Evolutionary conservation across 2,888 invertebrate genomes (phyloP), one percentile per base, ranked within the genome.

Genomic region (Chrysolina oricalcia): DNA sequence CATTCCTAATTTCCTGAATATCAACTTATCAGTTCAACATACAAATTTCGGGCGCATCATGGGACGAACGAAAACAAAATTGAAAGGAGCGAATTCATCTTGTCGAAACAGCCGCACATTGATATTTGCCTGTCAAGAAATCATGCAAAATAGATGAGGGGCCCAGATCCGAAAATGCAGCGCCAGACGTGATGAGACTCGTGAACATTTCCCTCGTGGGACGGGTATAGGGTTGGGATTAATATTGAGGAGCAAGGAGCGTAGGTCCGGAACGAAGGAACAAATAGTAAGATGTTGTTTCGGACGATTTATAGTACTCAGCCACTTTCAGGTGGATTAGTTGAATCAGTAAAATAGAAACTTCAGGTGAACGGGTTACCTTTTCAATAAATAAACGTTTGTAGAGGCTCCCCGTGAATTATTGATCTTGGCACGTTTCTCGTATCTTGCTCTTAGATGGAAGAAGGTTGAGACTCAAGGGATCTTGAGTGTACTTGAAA

Each of bases 161-260:
- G 70, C 23, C 62, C 53, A 41, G 68, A 53, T 53, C 63, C 64
- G 48, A 66, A 73, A 80, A 80, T 80, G 80, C 79, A 80, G 75
- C 70, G 80, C 76, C 77, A 72, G 74, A 84, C 85, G 85, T 85
- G 85, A 82, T 82, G 83, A 80, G 85, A 85, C 84, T 85, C 76
- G 82, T 80, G 80, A 82, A 82, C 82, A 83, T 83, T 82, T 83
- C 84, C 83, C 83, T 79, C 82, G 83, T 81, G 84, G 81, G 80
- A 74, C 78, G 78, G 78, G 74, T 81, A 81, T 81, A 83, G 15
- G 59, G 59, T 27, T 35, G n/a, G 59, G 27, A 59, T 59, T 59
- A 35, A 35, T 59, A 59, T 59, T 59, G 27, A 59, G 59, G 59
- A 59, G 59, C 17, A n/a, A 59, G 59, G 59, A 59, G 59, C 17